These are phyloP conservation scores for Chromoteleia sp. DNA, from an alignment of 2,888 invertebrate genomes.

Conservation along the genomic window DNA sequence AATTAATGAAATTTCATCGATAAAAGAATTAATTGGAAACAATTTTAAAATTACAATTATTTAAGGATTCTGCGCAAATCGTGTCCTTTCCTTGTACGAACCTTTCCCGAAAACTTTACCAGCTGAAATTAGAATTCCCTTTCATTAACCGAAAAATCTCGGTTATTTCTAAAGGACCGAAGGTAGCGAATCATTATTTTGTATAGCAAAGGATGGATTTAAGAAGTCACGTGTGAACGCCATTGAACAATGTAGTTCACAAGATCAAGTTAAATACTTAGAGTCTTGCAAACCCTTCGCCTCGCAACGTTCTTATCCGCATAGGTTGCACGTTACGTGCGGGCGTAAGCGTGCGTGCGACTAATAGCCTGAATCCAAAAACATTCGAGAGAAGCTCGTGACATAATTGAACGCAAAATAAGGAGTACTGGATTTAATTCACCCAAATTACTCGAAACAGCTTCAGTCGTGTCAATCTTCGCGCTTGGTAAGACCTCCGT, in stretches of 20 bases:
- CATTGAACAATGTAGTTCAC: slow-evolving; percentile 23
- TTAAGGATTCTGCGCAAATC: too few relatives aligned
- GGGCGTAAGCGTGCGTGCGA: slow-evolving; percentile 57
- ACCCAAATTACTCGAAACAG: slow-evolving; percentile 20
- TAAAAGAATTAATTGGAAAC: too few relatives aligned
- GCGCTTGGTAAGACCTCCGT: background rate
- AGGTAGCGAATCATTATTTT: too few relatives aligned
- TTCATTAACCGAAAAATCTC: too few relatives aligned
- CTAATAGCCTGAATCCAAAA: slow-evolving; percentile 54
- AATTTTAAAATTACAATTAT: too few relatives aligned
- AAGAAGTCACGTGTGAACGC: slow-evolving; percentile 14
- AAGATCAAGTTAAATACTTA: slow-evolving; percentile 28
- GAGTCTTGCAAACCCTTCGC: slow-evolving; percentile 26
- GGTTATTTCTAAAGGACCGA: too few relatives aligned
- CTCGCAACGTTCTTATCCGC: slow-evolving; percentile 48
- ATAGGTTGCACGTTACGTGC: slow-evolving; percentile 36
- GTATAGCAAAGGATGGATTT: background rate
- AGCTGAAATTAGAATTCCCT: too few relatives aligned
- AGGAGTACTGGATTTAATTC: slow-evolving; percentile 42
- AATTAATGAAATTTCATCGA: too few relatives aligned
- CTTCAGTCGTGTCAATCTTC: slow-evolving; percentile 2
- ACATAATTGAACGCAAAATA: slow-evolving; percentile 48
- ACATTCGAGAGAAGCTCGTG: slow-evolving; percentile 44
- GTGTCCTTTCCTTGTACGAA: too few relatives aligned
- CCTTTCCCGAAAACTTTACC: too few relatives aligned